Percentiles rank a stretch among this genome's conserved stretches.
Evolutionary conservation across 2,113 vertebrate species (phyloP).

Genomic region (Ciconia maguari): DNA sequence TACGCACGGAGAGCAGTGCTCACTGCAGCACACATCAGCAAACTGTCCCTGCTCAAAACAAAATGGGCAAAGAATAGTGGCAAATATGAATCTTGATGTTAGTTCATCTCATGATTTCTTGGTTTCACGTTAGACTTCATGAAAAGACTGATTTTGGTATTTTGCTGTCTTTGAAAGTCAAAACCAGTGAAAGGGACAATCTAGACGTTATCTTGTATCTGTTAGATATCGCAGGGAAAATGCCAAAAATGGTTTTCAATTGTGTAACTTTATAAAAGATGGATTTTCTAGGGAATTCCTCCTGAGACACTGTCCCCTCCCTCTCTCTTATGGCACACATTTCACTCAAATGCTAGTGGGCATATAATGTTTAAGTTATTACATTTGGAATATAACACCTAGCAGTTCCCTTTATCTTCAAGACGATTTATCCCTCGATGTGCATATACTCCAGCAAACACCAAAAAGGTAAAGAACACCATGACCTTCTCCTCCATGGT

Average conservation of each 20-base stretch:
- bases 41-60: background rate
- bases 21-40: background rate
- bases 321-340: background rate
- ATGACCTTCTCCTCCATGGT: background rate
- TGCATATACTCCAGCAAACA: background rate
- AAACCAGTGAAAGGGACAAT: background rate
- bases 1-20: fast-evolving
- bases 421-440: background rate
- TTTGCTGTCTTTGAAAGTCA: background rate
- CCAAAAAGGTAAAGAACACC: background rate
- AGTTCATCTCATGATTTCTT: background rate
- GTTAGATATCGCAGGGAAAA: background rate
- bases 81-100: background rate
- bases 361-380: background rate
- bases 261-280: background rate
- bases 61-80: background rate
- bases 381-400: background rate
- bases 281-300: background rate
- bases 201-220: background rate
- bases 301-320: background rate
- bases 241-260: background rate
- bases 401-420: background rate
- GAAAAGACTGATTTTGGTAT: background rate
- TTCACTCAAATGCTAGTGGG: background rate
- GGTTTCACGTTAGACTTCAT: background rate